Conservation (phyloP, 2,113 vertebrate species). For the Pelobates fuscus region DNA sequence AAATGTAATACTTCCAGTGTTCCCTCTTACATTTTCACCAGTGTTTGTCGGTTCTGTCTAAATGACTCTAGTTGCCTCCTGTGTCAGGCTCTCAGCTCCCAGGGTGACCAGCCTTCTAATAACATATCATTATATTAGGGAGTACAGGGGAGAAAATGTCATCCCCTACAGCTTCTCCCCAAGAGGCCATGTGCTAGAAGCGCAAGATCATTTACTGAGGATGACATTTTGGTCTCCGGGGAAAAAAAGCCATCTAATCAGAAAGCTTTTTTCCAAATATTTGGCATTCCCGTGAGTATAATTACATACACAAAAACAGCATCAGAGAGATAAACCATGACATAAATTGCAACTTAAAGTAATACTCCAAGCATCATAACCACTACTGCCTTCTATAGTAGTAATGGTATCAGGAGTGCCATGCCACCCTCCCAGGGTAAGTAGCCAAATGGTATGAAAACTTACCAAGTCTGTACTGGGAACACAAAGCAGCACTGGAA, state of each 20-base stretch:
- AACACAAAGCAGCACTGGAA: too few relatives aligned
- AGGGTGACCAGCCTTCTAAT: not conserved
- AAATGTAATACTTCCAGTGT: not conserved
- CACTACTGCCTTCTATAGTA: too few relatives aligned
- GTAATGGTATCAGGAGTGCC: too few relatives aligned
- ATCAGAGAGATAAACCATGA: too few relatives aligned
- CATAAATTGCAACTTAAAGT: too few relatives aligned
- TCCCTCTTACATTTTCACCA: not conserved
- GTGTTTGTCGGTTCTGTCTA: not conserved
- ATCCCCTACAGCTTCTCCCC: conserved; percentile 3
- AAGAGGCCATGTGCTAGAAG: not conserved
- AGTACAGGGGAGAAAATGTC: conserved; percentile 1
- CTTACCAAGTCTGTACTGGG: too few relatives aligned
- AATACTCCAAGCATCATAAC: too few relatives aligned
- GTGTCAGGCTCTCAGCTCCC: not conserved
- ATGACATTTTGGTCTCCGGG: not conserved
- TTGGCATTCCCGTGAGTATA: too few relatives aligned
- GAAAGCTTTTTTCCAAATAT: too few relatives aligned
- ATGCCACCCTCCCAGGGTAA: too few relatives aligned
- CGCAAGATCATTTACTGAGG: not conserved
- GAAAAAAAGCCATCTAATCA: not conserved
- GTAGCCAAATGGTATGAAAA: too few relatives aligned
- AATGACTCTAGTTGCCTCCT: not conserved
- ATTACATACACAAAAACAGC: too few relatives aligned
- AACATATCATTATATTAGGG: conserved; percentile 14